These are phyloP conservation scores for Tenthredo notha DNA, from an alignment of 2,888 invertebrate genomes.

Conservation along the genomic window DNA sequence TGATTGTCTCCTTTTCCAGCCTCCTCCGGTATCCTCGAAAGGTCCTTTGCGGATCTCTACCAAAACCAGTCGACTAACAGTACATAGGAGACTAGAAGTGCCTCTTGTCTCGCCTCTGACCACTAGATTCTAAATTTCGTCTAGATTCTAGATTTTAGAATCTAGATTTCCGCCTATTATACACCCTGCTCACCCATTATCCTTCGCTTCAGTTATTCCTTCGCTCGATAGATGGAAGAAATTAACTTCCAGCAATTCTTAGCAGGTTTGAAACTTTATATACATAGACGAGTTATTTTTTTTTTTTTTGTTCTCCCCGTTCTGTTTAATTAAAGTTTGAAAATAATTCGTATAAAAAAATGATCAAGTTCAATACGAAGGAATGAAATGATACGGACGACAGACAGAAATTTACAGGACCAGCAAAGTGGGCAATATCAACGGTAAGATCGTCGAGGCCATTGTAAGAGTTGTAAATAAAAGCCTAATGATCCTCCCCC, in stretches of 20 bases:
- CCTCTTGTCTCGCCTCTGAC: slow-evolving; percentile 17
- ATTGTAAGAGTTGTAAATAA: slow-evolving; percentile 72
- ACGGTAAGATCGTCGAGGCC: slow-evolving; percentile 65
- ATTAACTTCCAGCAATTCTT: not conserved
- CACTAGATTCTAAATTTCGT: slow-evolving; percentile 18
- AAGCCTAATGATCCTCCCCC: slow-evolving; percentile 69
- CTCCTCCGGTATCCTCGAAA: slow-evolving; percentile 28
- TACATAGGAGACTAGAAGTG: not conserved
- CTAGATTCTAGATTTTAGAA: not conserved
- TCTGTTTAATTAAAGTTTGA: slow-evolving; percentile 14
- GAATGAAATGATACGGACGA: not conserved
- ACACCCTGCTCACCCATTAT: not conserved
- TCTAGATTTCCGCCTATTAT: not conserved
- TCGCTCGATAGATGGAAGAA: not conserved
- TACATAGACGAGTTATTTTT: not conserved
- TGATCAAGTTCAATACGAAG: not conserved
- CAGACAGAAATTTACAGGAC: slow-evolving; percentile 19
- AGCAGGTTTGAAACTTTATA: not conserved
- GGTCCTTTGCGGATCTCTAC: slow-evolving; percentile 26
- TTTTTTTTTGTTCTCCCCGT: not conserved
- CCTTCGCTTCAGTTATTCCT: not conserved
- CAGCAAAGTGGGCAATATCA: slow-evolving; percentile 63
- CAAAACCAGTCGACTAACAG: slow-evolving; percentile 24
- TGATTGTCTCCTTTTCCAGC: slow-evolving; percentile 65
- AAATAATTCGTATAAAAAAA: slow-evolving; percentile 21